Evolutionary conservation across 2,888 invertebrate species (phyloP).

Genomic region (Andrena flavipes): DNA sequence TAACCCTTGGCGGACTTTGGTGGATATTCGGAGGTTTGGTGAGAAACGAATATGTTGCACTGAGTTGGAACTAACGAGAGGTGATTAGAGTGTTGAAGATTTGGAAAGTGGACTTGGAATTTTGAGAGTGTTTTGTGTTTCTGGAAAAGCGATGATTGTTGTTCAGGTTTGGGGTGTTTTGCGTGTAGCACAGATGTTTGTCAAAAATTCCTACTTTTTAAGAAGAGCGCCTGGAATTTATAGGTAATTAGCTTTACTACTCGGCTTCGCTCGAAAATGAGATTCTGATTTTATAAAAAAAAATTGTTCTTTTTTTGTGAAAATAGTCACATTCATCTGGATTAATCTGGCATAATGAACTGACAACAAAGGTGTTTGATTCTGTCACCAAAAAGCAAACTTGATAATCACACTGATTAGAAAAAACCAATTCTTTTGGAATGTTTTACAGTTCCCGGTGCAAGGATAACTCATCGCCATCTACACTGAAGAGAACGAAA

Average conservation of each 20-base stretch:
- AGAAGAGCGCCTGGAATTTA: no score
- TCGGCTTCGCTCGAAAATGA: no score
- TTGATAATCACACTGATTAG: neutral
- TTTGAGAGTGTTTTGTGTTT: neutral
- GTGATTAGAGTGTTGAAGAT: neutral
- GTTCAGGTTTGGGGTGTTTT: neutral
- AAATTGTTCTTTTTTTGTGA: no score
- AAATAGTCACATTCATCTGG: no score
- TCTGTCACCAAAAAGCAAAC: no score
- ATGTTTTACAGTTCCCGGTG: neutral
- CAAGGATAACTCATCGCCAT: conserved; percentile 10
- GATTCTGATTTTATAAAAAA: no score
- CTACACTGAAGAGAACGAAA: neutral
- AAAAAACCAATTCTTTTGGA: neutral
- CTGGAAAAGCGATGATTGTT: neutral
- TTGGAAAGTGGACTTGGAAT: neutral
- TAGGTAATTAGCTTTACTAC: no score
- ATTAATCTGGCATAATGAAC: no score
- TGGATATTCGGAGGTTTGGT: neutral
- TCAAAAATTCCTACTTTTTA: no score
- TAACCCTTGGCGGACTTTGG: neutral
- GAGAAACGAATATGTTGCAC: neutral
- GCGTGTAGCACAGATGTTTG: no score
- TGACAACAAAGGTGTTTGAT: no score
- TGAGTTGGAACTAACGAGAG: neutral